These are phyloP conservation scores for Podarcis siculus DNA, from an alignment of 2,797 vertebrate genomes.

Conservation along the genomic window DNA sequence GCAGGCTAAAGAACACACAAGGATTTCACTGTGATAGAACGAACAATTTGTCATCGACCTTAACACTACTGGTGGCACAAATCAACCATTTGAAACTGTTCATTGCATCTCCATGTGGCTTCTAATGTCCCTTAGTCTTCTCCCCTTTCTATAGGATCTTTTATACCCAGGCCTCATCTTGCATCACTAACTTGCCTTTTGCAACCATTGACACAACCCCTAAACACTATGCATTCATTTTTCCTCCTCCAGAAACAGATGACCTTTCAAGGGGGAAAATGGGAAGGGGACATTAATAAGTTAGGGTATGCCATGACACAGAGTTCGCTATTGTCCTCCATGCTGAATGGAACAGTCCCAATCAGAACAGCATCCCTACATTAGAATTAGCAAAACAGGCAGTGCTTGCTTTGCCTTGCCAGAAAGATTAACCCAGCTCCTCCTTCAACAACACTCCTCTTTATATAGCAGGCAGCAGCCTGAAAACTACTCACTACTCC, in stretches of 20 bases:
- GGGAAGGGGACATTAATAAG: not conserved
- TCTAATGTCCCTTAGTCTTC: not conserved
- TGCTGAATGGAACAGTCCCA: not conserved
- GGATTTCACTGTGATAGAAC: not conserved
- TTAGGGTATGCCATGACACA: not conserved
- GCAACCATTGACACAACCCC: conserved; percentile 6
- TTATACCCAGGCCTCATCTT: conserved; percentile 2
- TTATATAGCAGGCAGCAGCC: not conserved
- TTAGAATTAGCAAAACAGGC: not conserved
- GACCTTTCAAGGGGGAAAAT: conserved; percentile 5
- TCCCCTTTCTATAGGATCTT: conserved; percentile 4
- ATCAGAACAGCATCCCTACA: not conserved
- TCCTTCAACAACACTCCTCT: conserved; percentile 13
- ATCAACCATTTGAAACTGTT: not conserved
- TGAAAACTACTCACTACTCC: not conserved
- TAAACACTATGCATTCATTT: conserved; percentile 30
- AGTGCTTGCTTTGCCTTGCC: not conserved
- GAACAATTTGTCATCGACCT: conserved; percentile 27
- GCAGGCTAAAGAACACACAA: not conserved
- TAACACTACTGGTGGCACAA: no score
- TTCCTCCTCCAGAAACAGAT: conserved; percentile 23
- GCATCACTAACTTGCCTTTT: conserved; percentile 18
- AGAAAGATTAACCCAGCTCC: not conserved
- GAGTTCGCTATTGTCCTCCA: conserved; percentile 10
- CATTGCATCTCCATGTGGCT: not conserved